Conservation (phyloP, 2,888 invertebrate genomes). For the Tenthredo distinguenda region DNA sequence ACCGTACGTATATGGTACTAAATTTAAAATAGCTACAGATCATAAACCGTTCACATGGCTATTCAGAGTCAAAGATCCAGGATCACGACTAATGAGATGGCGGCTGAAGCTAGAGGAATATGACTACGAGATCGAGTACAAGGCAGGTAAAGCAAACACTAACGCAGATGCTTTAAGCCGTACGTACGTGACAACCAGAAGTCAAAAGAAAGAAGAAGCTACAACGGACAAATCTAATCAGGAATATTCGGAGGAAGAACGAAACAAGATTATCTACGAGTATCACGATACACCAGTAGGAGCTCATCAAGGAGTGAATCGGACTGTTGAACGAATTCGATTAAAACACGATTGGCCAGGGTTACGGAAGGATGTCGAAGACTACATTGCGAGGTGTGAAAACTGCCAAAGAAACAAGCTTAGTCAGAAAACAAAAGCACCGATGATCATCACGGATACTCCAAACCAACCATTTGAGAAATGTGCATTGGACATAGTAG, state of each 20-base stretch:
- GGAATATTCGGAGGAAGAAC: neutral
- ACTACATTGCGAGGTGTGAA: conserved; percentile 60
- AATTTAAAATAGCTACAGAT: too few species aligned
- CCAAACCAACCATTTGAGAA: conserved; percentile 51
- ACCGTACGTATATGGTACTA: too few species aligned
- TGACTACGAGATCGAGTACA: too few species aligned
- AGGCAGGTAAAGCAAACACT: neutral
- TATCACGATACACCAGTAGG: too few species aligned
- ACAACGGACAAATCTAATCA: neutral
- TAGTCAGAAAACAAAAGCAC: conserved; percentile 41
- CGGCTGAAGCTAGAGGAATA: too few species aligned
- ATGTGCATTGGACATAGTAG: conserved; percentile 56
- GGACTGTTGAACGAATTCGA: conserved; percentile 49
- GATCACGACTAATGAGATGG: too few species aligned
- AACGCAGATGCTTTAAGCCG: conserved; percentile 25
- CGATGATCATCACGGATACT: conserved; percentile 48
- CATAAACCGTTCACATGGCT: too few species aligned
- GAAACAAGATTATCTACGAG: neutral
- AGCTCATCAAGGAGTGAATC: too few species aligned
- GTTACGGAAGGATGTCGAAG: conserved; percentile 55
- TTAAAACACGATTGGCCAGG: conserved; percentile 61
- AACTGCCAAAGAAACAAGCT: conserved; percentile 67
- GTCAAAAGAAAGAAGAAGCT: neutral
- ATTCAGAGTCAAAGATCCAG: too few species aligned
- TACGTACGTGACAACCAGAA: neutral